Evolutionary conservation across 1,140 invertebrate genomes (phyloP), one percentile per base, ranked within the genome.

Genomic region (honey bee (Apis mellifera)): DNA sequence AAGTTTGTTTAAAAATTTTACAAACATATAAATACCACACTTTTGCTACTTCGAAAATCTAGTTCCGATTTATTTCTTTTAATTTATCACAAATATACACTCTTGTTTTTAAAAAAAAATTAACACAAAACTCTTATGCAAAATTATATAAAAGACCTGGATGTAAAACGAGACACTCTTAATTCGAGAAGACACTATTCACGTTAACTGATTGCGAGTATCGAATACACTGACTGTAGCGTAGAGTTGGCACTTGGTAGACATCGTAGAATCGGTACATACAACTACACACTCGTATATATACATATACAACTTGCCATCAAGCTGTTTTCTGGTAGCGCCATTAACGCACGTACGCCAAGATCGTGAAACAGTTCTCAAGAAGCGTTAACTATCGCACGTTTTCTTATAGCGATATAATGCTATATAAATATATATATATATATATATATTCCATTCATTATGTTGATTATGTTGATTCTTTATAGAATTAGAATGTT

Each of bases 161-260:
- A 3, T 7, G 62, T 48, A 50, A 26, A 76, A 64, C 12, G 11
- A 50, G 60, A n/a, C 65, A 52, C 62, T 82, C 65, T 42, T 77
- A 82, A 60, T 86, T 83, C 55, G 65, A 80, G 78, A 73, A 87
- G 85, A 78, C 85, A 89, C 87, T 89, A 87, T 85, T 87, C 84
- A 89, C 73, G 69, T 81, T 80, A 70, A 89, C 87, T 82, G 77
- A 52, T 82, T 74, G 82, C 66, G 66, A 85, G 77, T 83, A 68
- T 89, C 83, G 84, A 83, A 85, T 86, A 82, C 71, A 89, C 81
- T 86, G 78, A 83, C 78, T 88, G 82, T 80, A 64, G 75, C 26
- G 42, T 32, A 48, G 54, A 65, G 73, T 78, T 78, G 75, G 78
- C 75, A 77, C 77, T 89, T 62, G 81, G 69, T 78, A 77, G 75